Percentiles rank a stretch among this genome's conserved stretches.
These are phyloP conservation scores for Arctopsyche grandis DNA, from an alignment of 1,140 invertebrate species.

Conservation along the genomic window DNA sequence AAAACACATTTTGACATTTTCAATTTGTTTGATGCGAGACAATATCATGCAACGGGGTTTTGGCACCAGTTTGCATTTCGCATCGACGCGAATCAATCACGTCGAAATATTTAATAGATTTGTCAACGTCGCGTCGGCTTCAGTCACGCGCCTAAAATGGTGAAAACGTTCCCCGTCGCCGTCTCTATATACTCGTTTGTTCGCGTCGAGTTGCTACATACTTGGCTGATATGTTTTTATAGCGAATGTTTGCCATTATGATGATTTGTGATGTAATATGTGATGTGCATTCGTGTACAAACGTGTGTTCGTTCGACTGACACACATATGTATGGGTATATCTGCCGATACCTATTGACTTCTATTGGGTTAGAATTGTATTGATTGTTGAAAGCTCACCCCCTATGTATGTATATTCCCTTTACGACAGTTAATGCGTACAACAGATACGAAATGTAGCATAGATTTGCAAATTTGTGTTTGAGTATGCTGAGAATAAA, in stretches of 20 bases:
- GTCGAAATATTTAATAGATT: conserved; percentile 32
- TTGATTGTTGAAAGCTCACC: too few relatives aligned
- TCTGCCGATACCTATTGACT: too few relatives aligned
- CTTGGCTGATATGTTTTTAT: not conserved
- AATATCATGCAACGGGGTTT: conserved; percentile 15
- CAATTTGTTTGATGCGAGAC: conserved; percentile 31
- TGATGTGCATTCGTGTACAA: not conserved
- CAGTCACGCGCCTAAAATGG: not conserved
- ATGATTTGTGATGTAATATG: not conserved
- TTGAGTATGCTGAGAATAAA: too few relatives aligned
- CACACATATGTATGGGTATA: not conserved
- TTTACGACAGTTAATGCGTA: too few relatives aligned
- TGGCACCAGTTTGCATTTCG: conserved; percentile 26
- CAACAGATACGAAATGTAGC: too few relatives aligned
- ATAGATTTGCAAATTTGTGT: too few relatives aligned
- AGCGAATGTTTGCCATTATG: not conserved
- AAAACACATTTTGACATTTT: conserved; percentile 34
- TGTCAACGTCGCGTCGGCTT: conserved; percentile 34
- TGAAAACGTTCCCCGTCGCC: not conserved
- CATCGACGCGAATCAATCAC: conserved; percentile 30
- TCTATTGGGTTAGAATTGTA: too few relatives aligned
- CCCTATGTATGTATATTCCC: too few relatives aligned
- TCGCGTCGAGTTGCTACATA: not conserved
- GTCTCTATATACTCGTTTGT: not conserved
- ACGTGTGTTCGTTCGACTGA: not conserved